Evolutionary conservation across 2,113 vertebrate species (phyloP), one percentile per base, ranked within the genome.

Genomic region (Pseudolaguvia tuberculata): DNA sequence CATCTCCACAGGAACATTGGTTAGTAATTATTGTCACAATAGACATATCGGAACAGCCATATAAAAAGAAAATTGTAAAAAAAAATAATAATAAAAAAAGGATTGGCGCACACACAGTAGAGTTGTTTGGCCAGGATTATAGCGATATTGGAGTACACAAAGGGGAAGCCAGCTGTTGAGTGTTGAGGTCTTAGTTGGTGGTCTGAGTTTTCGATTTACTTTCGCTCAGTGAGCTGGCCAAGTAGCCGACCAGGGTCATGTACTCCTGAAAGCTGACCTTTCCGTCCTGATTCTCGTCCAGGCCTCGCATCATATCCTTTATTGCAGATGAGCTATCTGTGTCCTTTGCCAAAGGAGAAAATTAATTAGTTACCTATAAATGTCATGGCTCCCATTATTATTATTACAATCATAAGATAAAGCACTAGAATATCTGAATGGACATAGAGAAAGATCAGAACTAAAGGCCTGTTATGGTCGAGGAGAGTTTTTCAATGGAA

Each of bases 191-290:
- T 27, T 59, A 48, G 7, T 76, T 71, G 61, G 31, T 0, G 17
- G 21, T 17, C 63, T 76, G 67, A 53, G 20, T 1, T 39, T 2
- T 82, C 8, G 0, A 0, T 52, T 81, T 76, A 27, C 35, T 76
- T 74, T 89, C 52, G 76, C 88, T 90, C 50, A 86, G 1, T 50
- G 77, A 20, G 12, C 56, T 85, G 65, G 89, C 90, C 79, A 91
- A 1, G 80, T 87, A 88, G 59, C 89, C 89, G 42, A 91, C 75
- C 84, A 91, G 82, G 68, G 20, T 69, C 81, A 91, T 73, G 79
- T 88, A 90, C 82, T 91, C 88, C 77, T 74, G 53, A 80, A 91
- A 91, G 86, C 81, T 81, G 86, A 92, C 86, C 66, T 89, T 90
- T 50, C 86, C 88, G 12, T 91, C 90, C 0, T 78, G 62, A 84